A percentile compares a stretch with the other conserved stretches of the same genome.
These are phyloP conservation scores for Meta bourneti DNA, from an alignment of 2,888 invertebrate genomes.

Conservation along the genomic window DNA sequence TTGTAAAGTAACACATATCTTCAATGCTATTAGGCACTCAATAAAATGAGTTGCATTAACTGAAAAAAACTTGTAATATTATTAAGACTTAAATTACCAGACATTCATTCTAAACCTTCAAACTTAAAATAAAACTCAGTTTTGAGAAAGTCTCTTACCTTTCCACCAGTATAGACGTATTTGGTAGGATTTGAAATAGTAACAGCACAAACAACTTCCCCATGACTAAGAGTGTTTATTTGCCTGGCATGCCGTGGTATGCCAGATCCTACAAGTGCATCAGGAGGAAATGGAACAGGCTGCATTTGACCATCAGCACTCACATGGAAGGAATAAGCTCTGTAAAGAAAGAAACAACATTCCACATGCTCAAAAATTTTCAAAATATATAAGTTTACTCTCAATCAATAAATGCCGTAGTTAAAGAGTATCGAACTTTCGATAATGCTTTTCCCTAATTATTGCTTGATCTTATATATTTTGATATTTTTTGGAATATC, in stretches of 20 bases:
- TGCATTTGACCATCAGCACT: conserved; percentile 92
- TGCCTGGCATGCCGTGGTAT: conserved; percentile 95
- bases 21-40: no score
- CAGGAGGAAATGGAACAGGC: conserved; percentile 96
- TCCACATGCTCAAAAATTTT: not conserved
- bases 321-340: conserved; percentile 97
- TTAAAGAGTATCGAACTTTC: no score
- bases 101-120: no score
- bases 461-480: no score
- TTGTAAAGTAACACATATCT: not conserved
- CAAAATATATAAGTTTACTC: not conserved
- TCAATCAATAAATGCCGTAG: no score
- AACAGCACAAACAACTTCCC: conserved; percentile 98
- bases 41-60: no score
- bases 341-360: conserved; percentile 81
- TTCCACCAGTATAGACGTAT: conserved; percentile 98
- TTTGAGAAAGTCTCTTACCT: conserved; percentile 80
- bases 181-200: conserved; percentile 93
- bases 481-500: no score
- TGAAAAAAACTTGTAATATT: no score
- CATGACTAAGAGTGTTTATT: conserved; percentile 94
- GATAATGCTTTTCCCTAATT: no score
- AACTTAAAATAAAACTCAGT: no score
- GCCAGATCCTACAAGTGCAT: conserved; percentile 93
- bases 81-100: no score